Evolutionary conservation across 2,888 invertebrate genomes (phyloP).

Genomic region (Magallana nippona): DNA sequence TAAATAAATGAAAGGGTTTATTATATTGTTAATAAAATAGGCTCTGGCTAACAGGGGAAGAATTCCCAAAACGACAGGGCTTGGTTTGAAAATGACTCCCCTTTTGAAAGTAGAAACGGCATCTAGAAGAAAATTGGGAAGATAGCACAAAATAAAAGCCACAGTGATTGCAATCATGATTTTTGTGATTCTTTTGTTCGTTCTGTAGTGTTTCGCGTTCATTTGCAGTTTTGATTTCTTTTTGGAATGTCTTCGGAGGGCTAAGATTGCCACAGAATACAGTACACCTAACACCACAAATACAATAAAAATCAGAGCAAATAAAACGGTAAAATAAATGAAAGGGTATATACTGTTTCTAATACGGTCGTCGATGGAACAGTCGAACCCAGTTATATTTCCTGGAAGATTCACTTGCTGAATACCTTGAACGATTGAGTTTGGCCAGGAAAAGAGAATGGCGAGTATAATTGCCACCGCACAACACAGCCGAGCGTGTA

Average conservation of each 20-base stretch:
- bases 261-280: conserved; percentile 43
- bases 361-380: conserved; percentile 59
- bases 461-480: conserved; percentile 57
- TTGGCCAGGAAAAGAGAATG: conserved; percentile 59
- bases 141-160: conserved; percentile 47
- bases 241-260: conserved; percentile 41
- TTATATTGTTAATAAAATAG: conserved; percentile 50
- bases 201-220: conserved; percentile 35
- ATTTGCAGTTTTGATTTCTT: conserved; percentile 16
- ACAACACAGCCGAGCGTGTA: conserved; percentile 60
- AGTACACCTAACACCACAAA: conserved; percentile 43
- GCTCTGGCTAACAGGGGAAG: conserved; percentile 47
- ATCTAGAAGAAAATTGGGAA: conserved; percentile 47
- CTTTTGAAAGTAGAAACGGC: conserved; percentile 47
- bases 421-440: conserved; percentile 45
- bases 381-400: conserved; percentile 66
- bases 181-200: conserved; percentile 50
- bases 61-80: conserved; percentile 46
- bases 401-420: conserved; percentile 40
- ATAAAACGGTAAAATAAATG: conserved; percentile 43
- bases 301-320: conserved; percentile 41
- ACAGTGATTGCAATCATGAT: conserved; percentile 49
- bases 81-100: conserved; percentile 41
- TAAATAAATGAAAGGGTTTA: conserved; percentile 48
- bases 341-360: conserved; percentile 46